Conservation (phyloP, 64 coral and sea anemone genomes). For the Montipora sp. region DNA sequence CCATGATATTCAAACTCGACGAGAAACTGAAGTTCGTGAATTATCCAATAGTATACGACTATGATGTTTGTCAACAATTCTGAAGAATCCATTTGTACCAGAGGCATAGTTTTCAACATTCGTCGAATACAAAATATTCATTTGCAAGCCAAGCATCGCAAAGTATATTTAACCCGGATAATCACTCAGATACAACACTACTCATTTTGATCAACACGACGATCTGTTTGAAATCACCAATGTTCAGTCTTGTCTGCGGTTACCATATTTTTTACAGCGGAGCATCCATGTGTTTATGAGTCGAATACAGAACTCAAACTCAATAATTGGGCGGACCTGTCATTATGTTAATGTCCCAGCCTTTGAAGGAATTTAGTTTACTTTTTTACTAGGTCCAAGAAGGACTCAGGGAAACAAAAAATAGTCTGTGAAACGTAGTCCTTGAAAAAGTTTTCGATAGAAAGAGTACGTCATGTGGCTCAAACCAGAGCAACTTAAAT, state of each 20-base stretch:
- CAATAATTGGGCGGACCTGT: conserved; percentile 1
- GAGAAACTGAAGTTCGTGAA: neutral
- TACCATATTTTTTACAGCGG: neutral
- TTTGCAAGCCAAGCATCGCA: neutral
- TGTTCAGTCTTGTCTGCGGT: neutral
- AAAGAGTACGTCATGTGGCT: neutral
- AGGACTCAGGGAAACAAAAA: no score
- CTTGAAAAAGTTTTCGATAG: neutral
- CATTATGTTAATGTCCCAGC: neutral
- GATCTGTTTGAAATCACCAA: neutral
- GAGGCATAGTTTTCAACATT: neutral
- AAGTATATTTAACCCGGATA: neutral
- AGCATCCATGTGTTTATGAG: neutral
- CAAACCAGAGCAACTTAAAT: neutral
- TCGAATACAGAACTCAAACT: neutral
- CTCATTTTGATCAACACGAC: neutral
- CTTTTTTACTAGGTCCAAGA: neutral
- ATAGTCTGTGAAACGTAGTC: neutral
- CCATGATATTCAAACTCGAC: neutral
- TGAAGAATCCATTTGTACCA: conserved; percentile 11
- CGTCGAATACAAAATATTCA: neutral
- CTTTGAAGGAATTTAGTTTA: neutral
- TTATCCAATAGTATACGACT: neutral
- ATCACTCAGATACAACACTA: neutral
- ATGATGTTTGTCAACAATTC: conserved; percentile 21